Base-by-base conservation (phyloP, 2,113 vertebrate genomes). In the Lepidothrix coronata region DNA sequence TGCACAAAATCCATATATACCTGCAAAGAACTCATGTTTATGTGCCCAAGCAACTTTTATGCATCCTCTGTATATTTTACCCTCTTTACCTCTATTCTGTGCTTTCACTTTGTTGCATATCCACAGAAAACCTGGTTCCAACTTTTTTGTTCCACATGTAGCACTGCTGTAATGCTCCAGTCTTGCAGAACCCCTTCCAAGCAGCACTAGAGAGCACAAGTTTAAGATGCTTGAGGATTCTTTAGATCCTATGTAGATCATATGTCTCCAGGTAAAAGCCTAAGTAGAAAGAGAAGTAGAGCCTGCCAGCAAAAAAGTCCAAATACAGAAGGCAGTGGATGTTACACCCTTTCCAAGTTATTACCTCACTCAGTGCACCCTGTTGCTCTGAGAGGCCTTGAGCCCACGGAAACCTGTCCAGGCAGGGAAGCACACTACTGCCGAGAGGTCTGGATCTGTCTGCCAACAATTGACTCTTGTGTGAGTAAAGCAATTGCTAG, bases 351-450 rank as follows among this genome's bases (percentile, higher is more conserved):
- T 90, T 93, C 91, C 91, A 94, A 96, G 55, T 73, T 58, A 90
- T 92, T 94, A 93, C 86, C 78, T 94, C 92, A 90, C 43, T 91
- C 83, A 37, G 48, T 81, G 66, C 86, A 86, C 59, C 43, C 75
- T 14, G 13, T 84, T 80, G 63, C 59, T 96, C 88, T 70, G 71
- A 91, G 85, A 48, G 55, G 20, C n/a, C 72, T 85, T 58, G 39
- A 82, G 82, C 51, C 85, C 48, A 27, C 23, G 48, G 58, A 96
- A 95, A 66, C 23, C 74, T 76, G 63, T 91, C 88, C 88, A 95
- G 79, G 39, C 80, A 83, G 68, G 59, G 93, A 86, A 88, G 65
- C 67, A 48, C 11, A 2, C 85, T 80, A 52, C 91, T 89, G 88
- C 90, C 4, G 65, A 88, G 79, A 84, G 72, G 49, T 84, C 82